Percentiles rank a stretch among this genome's conserved stretches.
phyloP scores from a whole-genome alignment of 2,113 vertebrate genomes.

The Vimba vimba region DNA sequence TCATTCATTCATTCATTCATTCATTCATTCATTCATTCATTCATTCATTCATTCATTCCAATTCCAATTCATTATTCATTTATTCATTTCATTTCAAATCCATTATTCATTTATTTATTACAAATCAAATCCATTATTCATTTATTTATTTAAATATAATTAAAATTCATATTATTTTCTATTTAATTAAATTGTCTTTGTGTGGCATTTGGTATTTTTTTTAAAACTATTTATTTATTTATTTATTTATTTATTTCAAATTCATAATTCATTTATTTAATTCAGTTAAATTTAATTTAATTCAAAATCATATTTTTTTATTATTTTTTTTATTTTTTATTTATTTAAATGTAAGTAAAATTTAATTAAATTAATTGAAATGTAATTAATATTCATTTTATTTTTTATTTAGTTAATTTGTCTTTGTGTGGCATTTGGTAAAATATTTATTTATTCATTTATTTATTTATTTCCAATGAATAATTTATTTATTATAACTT shows the following conservation, averaged over 20 bases:
- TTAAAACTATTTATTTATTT: no score
- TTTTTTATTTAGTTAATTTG: not conserved
- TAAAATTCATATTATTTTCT: not conserved
- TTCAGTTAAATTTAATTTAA: no score
- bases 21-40: no score
- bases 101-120: not conserved
- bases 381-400: not conserved
- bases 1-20: no score
- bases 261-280: not conserved
- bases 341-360: not conserved
- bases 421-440: not conserved
- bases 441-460: not conserved
- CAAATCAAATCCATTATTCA: no score
- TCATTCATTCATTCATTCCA: not conserved
- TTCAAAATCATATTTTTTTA: not conserved
- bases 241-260: not conserved
- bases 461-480: not conserved
- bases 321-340: no score
- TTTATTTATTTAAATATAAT: not conserved
- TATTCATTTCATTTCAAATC: not conserved
- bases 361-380: not conserved
- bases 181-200: no score
- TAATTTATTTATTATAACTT: not conserved
- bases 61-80: no score
- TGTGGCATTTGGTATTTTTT: no score